Conservation (phyloP, 2,888 invertebrate species). For the Stenodema calcarata region DNA sequence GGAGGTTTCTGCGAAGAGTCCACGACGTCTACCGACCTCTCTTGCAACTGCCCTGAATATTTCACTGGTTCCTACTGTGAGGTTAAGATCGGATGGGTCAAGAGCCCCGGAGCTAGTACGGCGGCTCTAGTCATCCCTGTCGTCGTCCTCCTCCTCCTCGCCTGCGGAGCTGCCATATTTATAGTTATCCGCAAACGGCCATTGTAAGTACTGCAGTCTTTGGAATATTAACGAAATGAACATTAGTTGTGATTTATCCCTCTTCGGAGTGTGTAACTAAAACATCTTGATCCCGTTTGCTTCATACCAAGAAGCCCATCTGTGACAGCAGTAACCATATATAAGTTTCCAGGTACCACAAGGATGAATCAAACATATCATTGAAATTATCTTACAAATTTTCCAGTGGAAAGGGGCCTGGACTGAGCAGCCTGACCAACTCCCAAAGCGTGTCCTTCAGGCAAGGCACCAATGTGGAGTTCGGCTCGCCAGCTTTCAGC, state of each 20-base stretch:
- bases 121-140: constrained; percentile 83
- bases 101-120: constrained; percentile 65
- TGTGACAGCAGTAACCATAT: too few relatives aligned
- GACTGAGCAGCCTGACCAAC: constrained; percentile 79
- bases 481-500: constrained; percentile 66
- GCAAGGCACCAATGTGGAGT: constrained; percentile 92
- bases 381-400: background rate
- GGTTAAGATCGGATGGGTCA: constrained; percentile 68
- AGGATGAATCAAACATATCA: constrained; percentile 35
- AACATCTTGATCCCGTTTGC: too few relatives aligned
- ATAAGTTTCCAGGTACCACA: too few relatives aligned
- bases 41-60: constrained; percentile 76
- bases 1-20: constrained; percentile 78
- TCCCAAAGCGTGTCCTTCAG: constrained; percentile 92
- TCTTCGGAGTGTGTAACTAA: too few relatives aligned
- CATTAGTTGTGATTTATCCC: too few relatives aligned
- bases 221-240: too few relatives aligned
- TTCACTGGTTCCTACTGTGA: constrained; percentile 79
- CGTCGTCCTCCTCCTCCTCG: constrained; percentile 75
- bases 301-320: background rate
- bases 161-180: constrained; percentile 80
- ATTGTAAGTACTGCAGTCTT: constrained; percentile 85
- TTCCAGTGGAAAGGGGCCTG: constrained; percentile 79
- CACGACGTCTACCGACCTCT: constrained; percentile 66
- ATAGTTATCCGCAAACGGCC: constrained; percentile 82